A percentile compares a stretch with the other conserved stretches of the same genome.
Evolutionary conservation across 1,140 invertebrate genomes (phyloP).

Genomic region (Bicyclus anynana): DNA sequence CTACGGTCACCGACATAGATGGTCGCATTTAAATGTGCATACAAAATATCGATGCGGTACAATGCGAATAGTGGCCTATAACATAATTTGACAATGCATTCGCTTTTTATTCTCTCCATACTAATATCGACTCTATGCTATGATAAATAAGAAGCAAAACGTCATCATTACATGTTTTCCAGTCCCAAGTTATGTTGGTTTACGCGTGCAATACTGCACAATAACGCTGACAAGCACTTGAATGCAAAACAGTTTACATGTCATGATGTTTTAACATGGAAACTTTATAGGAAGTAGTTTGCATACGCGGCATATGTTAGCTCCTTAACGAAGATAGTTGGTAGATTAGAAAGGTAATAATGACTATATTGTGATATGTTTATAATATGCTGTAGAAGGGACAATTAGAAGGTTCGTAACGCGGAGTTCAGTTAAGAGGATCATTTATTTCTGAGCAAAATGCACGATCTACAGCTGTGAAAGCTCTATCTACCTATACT

Average conservation of each 20-base stretch:
- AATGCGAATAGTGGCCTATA: constrained; percentile 55
- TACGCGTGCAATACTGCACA: constrained; percentile 55
- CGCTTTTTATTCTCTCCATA: background rate
- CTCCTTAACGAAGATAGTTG: constrained; percentile 14
- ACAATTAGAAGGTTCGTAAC: background rate
- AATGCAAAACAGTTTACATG: constrained; percentile 67
- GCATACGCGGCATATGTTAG: constrained; percentile 14
- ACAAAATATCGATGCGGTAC: constrained; percentile 65
- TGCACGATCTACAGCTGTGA: too few relatives aligned
- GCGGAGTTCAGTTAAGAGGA: too few relatives aligned
- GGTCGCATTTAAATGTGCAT: constrained; percentile 70
- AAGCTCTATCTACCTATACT: too few relatives aligned
- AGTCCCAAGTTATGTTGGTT: constrained; percentile 26
- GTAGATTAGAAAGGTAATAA: constrained; percentile 5
- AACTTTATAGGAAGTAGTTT: constrained; percentile 48
- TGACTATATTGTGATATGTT: background rate
- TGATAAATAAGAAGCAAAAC: background rate
- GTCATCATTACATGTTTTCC: constrained; percentile 12
- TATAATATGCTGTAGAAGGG: background rate
- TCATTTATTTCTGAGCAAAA: too few relatives aligned
- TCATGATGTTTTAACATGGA: constrained; percentile 56
- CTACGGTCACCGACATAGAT: constrained; percentile 51
- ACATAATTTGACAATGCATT: constrained; percentile 24
- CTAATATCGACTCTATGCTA: constrained; percentile 17
- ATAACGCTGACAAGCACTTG: constrained; percentile 61